These are phyloP conservation scores for Buathra laborator DNA, from an alignment of 2,888 invertebrate genomes.

Conservation along the genomic window DNA sequence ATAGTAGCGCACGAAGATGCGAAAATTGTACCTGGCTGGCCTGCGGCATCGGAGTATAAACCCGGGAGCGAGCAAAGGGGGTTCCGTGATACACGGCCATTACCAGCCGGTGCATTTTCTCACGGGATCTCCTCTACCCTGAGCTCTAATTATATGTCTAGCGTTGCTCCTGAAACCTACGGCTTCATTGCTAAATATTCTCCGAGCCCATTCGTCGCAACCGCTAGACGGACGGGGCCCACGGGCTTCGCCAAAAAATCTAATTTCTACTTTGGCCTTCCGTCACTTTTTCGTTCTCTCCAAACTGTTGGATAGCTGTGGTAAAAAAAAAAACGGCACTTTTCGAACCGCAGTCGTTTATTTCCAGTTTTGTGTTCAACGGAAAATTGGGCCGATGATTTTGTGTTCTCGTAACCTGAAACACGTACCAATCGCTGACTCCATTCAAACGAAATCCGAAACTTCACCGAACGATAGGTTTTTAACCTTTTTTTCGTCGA, in stretches of 20 bases:
- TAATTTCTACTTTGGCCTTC: conserved; percentile 76
- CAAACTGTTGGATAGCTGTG: background rate
- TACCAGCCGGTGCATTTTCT: conserved; percentile 81
- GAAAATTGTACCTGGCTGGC: conserved; percentile 15
- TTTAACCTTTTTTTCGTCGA: too few species aligned
- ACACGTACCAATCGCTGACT: background rate
- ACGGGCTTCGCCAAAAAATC: conserved; percentile 70
- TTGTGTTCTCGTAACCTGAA: background rate
- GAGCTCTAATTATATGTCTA: conserved; percentile 84
- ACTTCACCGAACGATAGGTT: too few species aligned
- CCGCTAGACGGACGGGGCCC: conserved; percentile 33
- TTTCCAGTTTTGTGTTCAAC: background rate
- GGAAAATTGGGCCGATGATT: background rate
- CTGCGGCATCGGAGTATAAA: conserved; percentile 15
- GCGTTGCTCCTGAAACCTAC: conserved; percentile 82
- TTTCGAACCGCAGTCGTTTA: background rate
- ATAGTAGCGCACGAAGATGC: conserved; percentile 58
- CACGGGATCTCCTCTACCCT: conserved; percentile 79
- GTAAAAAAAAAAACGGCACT: background rate
- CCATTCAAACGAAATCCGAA: background rate
- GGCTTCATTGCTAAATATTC: conserved; percentile 81
- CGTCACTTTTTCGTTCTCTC: background rate
- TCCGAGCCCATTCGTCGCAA: conserved; percentile 33
- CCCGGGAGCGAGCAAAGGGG: conserved; percentile 62
- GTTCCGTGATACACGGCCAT: conserved; percentile 82